Base-by-base conservation (phyloP, 2,888 invertebrate species). In the Julus scanicus region DNA sequence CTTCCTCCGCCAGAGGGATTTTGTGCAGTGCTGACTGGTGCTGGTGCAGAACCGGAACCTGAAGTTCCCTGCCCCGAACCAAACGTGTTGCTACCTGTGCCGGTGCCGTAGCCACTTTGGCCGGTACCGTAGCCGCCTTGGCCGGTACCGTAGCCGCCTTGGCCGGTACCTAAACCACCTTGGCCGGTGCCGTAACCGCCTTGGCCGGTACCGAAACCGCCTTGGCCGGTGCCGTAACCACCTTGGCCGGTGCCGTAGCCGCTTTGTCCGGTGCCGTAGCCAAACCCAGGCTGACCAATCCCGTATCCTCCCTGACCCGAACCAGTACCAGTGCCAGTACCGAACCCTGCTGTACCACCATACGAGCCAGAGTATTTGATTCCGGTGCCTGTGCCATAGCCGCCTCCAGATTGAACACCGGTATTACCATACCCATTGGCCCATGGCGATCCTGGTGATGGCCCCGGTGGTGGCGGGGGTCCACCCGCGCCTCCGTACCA, bases 11-110 rank as follows among this genome's bases (percentile, higher is more conserved):
- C 71, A 37, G 87, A 63, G 40, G 40, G 84, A 40, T 48, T 48
- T 48, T 44, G 88, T 88, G 88, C 88, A 44, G 88, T 88, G 88
- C 88, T 49, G 88, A 84, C 84, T 2, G 88, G 84, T 44, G 84
- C 88, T 44, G 37, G 71, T 87, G 88, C 53, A 49, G 86, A 53
- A 39, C 49, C 86, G 53, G 86, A 57, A 53, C 53, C 86, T 6
- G 53, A 17, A 44, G 53, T 39, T 37, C 57, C 53, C 29, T 20
- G 86, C 53, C 86, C 86, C 53, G 86, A 39, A 39, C 84, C 40
- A 84, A 86, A 89, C 87, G 86, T 40, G 80, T 87, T 20, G 63
- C 89, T 15, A 49, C 53, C 86, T 8, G 39, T 57, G 39, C 86
- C 86, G 48, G 39, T 83, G 39, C 88, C 63, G 44, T 63, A 63